These are phyloP conservation scores for Coenonympha arcania DNA, from an alignment of 2,888 invertebrate species.

Conservation along the genomic window DNA sequence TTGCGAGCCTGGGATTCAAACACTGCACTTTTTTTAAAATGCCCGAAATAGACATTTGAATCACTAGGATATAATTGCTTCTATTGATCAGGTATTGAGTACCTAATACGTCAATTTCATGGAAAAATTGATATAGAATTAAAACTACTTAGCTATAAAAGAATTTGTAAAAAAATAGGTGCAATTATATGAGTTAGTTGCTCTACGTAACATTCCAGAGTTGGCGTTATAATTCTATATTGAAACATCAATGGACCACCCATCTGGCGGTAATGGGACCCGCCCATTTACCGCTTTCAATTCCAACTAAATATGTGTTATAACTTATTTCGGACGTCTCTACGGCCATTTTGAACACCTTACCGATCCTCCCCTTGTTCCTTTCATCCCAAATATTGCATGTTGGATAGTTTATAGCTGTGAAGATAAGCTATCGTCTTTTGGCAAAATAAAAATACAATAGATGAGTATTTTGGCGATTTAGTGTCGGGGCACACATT, in stretches of 20 bases:
- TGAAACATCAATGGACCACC: slow-evolving; percentile 46
- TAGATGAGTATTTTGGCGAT: too few species aligned
- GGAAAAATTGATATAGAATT: too few species aligned
- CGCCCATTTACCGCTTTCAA: slow-evolving; percentile 58
- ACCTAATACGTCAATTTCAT: too few species aligned
- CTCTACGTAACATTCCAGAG: background rate
- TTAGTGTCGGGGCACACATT: too few species aligned
- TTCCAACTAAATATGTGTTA: slow-evolving; percentile 52
- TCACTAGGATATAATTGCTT: too few species aligned
- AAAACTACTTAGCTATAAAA: too few species aligned
- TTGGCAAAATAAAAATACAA: background rate
- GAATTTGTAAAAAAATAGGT: too few species aligned
- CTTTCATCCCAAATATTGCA: background rate
- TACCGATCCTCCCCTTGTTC: background rate
- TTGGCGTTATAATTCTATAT: slow-evolving; percentile 19
- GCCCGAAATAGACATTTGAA: too few species aligned
- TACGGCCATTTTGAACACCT: slow-evolving; percentile 20
- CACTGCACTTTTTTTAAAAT: too few species aligned
- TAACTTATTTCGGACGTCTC: slow-evolving; percentile 23
- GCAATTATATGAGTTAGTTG: background rate
- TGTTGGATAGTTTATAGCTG: background rate
- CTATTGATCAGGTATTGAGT: too few species aligned
- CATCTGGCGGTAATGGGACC: slow-evolving; percentile 51
- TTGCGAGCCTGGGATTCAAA: too few species aligned
- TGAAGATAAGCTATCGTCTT: background rate